Conservation (phyloP, 2,888 invertebrate species). For the Drosophila helvetica region DNA sequence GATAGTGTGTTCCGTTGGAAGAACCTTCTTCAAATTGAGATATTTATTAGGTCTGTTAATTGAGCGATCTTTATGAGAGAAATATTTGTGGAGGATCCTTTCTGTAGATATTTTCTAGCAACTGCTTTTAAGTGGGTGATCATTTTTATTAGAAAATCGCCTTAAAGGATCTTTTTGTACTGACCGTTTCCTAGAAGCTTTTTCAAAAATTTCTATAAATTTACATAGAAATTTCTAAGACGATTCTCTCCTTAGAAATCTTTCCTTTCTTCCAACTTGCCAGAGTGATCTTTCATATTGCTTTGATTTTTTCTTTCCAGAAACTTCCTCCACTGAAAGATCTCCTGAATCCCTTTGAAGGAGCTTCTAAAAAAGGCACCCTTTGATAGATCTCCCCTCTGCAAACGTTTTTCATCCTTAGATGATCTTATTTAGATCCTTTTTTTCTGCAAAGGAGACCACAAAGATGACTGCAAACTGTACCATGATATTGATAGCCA, state of each 20-base stretch:
- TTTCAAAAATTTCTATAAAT: neutral
- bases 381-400: neutral
- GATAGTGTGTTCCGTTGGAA: neutral
- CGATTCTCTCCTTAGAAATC: neutral
- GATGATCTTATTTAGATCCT: neutral
- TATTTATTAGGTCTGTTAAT: neutral
- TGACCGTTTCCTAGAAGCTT: no score
- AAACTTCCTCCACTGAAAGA: neutral
- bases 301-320: neutral
- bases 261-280: neutral
- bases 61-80: neutral
- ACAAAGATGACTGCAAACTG: slow-evolving; percentile 47
- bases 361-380: neutral
- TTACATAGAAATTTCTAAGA: no score
- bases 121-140: neutral
- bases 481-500: slow-evolving; percentile 38
- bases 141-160: no score
- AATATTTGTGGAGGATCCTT: neutral
- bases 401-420: neutral
- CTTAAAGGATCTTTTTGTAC: no score
- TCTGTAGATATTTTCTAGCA: neutral
- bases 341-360: neutral
- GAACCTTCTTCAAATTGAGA: slow-evolving; percentile 5
- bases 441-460: slow-evolving; percentile 19
- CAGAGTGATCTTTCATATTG: neutral